Evolutionary conservation across 1,140 invertebrate species (phyloP).

Genomic region (Drosophila tsacasi): DNA sequence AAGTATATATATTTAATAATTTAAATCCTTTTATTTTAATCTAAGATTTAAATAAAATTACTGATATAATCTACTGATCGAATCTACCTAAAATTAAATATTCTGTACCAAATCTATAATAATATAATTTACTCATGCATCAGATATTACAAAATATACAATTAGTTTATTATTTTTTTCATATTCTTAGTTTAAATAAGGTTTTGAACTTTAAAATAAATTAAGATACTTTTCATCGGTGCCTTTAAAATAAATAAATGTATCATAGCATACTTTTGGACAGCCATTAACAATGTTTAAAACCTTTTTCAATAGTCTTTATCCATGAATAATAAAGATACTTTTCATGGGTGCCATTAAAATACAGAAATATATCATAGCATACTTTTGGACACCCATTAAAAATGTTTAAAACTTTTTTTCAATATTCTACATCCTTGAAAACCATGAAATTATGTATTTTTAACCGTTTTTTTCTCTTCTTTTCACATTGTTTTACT

Average conservation of each 20-base stretch:
- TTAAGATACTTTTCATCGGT: no score
- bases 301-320: background rate
- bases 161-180: no score
- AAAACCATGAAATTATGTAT: background rate
- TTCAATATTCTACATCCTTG: no score
- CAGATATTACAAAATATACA: background rate
- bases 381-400: background rate
- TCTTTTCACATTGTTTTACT: background rate
- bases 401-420: background rate
- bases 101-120: background rate
- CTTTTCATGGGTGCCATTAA: background rate
- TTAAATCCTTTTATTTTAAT: accelerated
- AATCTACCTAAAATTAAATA: background rate
- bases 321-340: background rate
- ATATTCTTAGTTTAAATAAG: background rate
- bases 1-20: background rate
- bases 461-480: background rate
- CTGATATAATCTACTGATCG: no score
- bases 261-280: background rate
- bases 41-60: background rate
- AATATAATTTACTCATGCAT: background rate
- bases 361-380: no score
- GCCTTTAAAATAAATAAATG: background rate
- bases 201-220: background rate
- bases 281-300: background rate